Evolutionary conservation across 2,797 vertebrate genomes (phyloP).

Genomic region (Rhabdomys pumilio): DNA sequence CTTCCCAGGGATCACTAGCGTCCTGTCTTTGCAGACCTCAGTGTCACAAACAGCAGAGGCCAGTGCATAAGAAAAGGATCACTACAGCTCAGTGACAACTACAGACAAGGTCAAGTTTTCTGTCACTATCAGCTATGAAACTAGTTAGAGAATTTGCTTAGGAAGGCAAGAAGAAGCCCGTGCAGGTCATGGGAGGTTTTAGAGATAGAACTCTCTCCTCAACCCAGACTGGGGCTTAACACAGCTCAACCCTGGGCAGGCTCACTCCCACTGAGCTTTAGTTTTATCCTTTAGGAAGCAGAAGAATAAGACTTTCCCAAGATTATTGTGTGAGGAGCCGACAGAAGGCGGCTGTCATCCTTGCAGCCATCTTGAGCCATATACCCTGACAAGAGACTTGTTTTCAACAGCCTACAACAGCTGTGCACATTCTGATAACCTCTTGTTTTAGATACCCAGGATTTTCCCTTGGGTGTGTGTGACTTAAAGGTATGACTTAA

Average conservation of each 20-base stretch:
- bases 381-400: too few relatives aligned
- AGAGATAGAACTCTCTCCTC: background rate
- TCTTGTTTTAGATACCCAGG: too few relatives aligned
- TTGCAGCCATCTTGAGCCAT: too few relatives aligned
- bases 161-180: background rate
- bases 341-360: too few relatives aligned
- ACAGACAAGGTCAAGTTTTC: background rate
- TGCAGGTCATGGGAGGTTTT: background rate
- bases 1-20: background rate
- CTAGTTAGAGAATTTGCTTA: too few relatives aligned
- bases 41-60: background rate
- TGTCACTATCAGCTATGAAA: background rate
- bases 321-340: background rate
- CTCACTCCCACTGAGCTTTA: background rate
- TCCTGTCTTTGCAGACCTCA: background rate
- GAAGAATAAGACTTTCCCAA: constrained; percentile 19
- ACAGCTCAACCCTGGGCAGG: background rate
- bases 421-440: too few relatives aligned
- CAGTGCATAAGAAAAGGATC: background rate
- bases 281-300: background rate
- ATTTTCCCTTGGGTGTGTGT: too few relatives aligned
- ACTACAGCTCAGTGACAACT: background rate
- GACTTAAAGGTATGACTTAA: too few relatives aligned
- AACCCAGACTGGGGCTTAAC: background rate
- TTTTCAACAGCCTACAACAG: too few relatives aligned